phyloP scores from a whole-genome alignment of 2,888 invertebrate species.

The Acronicta aceris region DNA sequence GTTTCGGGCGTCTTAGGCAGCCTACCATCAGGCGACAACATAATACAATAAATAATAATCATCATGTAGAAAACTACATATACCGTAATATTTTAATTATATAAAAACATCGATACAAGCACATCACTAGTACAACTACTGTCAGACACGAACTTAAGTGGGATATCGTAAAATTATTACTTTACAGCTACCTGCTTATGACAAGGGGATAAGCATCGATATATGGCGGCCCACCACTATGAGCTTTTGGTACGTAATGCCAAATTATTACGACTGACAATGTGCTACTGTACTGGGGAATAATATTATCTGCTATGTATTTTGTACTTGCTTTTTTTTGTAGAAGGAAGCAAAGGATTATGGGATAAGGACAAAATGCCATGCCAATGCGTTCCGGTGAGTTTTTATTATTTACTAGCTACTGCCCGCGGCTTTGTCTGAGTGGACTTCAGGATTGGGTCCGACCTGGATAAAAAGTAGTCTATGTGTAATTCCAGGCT shows the following conservation, averaged over 20 bases:
- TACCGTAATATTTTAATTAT: neutral
- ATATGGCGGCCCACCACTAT: slow-evolving; percentile 59
- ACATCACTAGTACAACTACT: slow-evolving; percentile 48
- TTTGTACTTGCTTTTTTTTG: neutral
- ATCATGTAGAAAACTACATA: neutral
- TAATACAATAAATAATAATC: too few species aligned
- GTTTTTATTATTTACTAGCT: too few species aligned
- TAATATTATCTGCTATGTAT: neutral
- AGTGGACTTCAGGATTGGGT: too few species aligned
- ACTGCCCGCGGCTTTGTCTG: too few species aligned
- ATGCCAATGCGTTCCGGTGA: too few species aligned
- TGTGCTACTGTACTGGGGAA: slow-evolving; percentile 6
- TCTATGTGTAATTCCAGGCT: too few species aligned
- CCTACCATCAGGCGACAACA: too few species aligned
- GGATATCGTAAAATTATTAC: slow-evolving; percentile 78
- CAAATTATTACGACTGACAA: slow-evolving; percentile 45
- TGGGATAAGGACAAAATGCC: too few species aligned
- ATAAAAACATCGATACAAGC: slow-evolving; percentile 19
- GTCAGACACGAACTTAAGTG: slow-evolving; percentile 64
- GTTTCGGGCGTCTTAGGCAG: too few species aligned
- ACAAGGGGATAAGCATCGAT: slow-evolving; percentile 71
- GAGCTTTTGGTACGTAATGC: slow-evolving; percentile 47
- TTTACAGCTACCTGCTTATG: slow-evolving; percentile 74
- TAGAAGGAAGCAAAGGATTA: too few species aligned
- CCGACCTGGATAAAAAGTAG: too few species aligned